These are phyloP conservation scores for Agrenia bidenticulata DNA, from an alignment of 2,888 invertebrate genomes.

Conservation along the genomic window DNA sequence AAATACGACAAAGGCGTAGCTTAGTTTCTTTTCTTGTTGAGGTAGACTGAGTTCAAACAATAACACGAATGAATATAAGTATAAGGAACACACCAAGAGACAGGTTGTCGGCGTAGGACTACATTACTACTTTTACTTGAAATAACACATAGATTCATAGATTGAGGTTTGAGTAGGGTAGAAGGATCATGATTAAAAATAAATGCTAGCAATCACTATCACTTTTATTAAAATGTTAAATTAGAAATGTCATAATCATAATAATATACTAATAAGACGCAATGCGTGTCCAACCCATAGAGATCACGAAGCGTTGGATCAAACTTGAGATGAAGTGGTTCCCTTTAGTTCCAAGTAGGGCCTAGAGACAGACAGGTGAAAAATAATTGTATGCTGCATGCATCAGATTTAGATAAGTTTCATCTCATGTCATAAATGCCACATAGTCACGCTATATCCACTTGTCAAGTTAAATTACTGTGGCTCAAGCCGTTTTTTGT, in stretches of 20 bases:
- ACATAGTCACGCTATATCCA: slow-evolving; percentile 26
- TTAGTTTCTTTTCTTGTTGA: slow-evolving; percentile 9
- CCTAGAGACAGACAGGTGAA: too few relatives aligned
- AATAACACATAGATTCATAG: too few relatives aligned
- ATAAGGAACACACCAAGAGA: not conserved
- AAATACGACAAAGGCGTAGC: not conserved
- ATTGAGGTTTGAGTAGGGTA: not conserved
- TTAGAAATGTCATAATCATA: slow-evolving; percentile 16
- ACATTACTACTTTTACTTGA: not conserved
- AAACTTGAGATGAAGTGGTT: too few relatives aligned
- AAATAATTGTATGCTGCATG: too few relatives aligned
- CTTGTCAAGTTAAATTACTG: slow-evolving; percentile 21
- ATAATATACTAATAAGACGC: slow-evolving; percentile 9
- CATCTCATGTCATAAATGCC: slow-evolving; percentile 12
- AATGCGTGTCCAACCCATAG: slow-evolving; percentile 9
- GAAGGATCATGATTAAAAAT: slow-evolving; percentile 1
- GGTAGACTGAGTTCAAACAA: slow-evolving; percentile 9
- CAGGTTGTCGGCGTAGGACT: not conserved
- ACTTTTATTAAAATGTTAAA: slow-evolving; percentile 21
- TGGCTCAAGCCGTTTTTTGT: not conserved
- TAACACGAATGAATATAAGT: not conserved
- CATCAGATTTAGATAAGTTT: too few relatives aligned
- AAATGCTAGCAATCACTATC: not conserved
- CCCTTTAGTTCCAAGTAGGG: too few relatives aligned
- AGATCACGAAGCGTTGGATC: not conserved